phyloP scores from a whole-genome alignment of 2,888 invertebrate genomes.

The Gortyna flavago region DNA sequence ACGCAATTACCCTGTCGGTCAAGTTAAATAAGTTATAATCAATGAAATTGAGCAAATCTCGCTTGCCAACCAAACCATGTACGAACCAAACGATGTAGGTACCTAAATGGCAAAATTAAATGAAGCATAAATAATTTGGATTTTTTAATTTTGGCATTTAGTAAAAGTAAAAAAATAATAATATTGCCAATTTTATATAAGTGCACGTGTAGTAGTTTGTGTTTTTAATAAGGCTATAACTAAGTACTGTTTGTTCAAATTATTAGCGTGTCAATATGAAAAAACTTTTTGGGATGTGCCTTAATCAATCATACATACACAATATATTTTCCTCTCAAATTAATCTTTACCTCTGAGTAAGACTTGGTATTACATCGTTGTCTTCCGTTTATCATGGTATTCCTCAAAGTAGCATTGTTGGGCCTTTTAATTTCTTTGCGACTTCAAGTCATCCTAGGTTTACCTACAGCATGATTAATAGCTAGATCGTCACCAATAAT shows the following conservation, averaged over 20 bases:
- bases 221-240: background rate
- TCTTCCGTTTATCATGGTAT: background rate
- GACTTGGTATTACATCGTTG: background rate
- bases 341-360: background rate
- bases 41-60: conserved; percentile 4
- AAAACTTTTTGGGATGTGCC: background rate
- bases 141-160: background rate
- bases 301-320: background rate
- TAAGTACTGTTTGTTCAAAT: background rate
- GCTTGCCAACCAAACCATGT: background rate
- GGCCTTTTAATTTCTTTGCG: background rate
- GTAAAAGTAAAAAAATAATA: no score
- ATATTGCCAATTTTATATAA: no score
- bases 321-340: background rate
- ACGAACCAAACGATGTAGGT: background rate
- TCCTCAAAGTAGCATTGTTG: background rate
- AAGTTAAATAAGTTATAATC: background rate
- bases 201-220: background rate
- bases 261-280: background rate
- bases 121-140: background rate
- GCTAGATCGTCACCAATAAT: background rate
- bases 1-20: no score
- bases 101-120: background rate
- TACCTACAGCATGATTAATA: background rate
- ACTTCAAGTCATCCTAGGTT: background rate